Conservation (phyloP, 92 coral and sea anemone species). For the Porites divaricata region DNA sequence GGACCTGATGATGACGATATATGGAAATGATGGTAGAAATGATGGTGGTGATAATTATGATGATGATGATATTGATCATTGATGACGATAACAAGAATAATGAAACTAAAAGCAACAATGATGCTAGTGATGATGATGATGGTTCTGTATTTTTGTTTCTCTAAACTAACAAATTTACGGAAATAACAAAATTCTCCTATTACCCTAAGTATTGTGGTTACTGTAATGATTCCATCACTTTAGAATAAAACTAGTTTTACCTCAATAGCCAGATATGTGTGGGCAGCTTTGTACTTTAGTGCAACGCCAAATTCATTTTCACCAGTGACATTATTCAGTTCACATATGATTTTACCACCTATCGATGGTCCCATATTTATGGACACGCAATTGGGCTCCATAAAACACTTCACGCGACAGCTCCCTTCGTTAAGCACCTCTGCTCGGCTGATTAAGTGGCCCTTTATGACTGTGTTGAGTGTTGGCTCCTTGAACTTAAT, state of each 20-base stretch:
- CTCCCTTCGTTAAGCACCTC: constrained; percentile 28
- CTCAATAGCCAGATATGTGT: constrained; percentile 11
- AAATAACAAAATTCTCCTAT: too few species aligned
- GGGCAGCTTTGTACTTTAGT: background rate
- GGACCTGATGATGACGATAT: too few species aligned
- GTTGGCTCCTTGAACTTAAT: constrained; percentile 21
- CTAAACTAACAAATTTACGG: too few species aligned
- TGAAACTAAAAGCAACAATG: too few species aligned
- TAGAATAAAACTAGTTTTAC: background rate
- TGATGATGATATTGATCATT: too few species aligned
- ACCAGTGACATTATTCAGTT: constrained; percentile 18
- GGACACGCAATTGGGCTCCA: constrained; percentile 42
- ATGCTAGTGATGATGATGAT: too few species aligned
- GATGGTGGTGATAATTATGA: too few species aligned
- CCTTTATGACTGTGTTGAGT: background rate
- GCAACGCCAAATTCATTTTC: background rate
- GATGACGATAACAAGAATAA: too few species aligned
- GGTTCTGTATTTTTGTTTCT: too few species aligned
- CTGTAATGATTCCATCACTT: too few species aligned
- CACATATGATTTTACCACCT: background rate
- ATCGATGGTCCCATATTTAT: constrained; percentile 21
- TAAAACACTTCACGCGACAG: constrained; percentile 37
- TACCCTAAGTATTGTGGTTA: too few species aligned
- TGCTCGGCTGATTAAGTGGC: constrained; percentile 2
- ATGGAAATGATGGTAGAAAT: too few species aligned